Base-by-base conservation (phyloP, 30 jellyfish, hydroid and myxozoan genomes). In the Hydra vulgaris region DNA sequence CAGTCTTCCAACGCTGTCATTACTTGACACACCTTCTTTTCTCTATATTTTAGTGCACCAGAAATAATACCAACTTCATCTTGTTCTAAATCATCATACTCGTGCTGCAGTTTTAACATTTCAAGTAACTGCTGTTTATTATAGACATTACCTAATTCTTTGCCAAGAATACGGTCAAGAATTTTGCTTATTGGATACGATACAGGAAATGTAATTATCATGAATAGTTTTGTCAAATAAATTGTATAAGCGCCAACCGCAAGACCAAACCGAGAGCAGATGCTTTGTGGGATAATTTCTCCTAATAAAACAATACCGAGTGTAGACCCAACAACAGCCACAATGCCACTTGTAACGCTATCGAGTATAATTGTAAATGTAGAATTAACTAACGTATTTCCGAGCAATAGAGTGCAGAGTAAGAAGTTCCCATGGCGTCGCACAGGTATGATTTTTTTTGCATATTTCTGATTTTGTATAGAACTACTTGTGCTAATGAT, bases 41-140 rank as follows among this genome's bases (percentile, higher is more conserved):
- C 27, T 53, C 85, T 87, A 74, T 87, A 94, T 25, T 94, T 94
- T 73, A 94, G 79, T 17, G 99, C 99, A 23, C 99, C 99, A 27
- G 96, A 94, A 27, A 94, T 94, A 7, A 94, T 94, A 8, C 99
- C 96, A 66, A 94, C 97, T 74, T 94, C 99, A 54, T 94, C 99
- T 66, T 88, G 82, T 66, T 94, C 99, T 27, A 94, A 88, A 72
- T 94, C 96, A 81, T 87, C 85, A 85, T n/a, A 89, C 53, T 94
- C 96, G 70, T 77, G 87, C 61, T 94, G 96, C 4, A 88, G 73
- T 23, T 83, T 82, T 54, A 94, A 76, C 96, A 94, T 79, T 74
- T 94, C 99, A 20, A 94, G 93, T 7, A 94, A 80, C 55, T 94
- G 99, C 82, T 82, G 95, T 72, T 86, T 88, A 81, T 85, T 85